Base-by-base conservation (phyloP, 2,797 vertebrate species). In the Siniperca undulata region DNA sequence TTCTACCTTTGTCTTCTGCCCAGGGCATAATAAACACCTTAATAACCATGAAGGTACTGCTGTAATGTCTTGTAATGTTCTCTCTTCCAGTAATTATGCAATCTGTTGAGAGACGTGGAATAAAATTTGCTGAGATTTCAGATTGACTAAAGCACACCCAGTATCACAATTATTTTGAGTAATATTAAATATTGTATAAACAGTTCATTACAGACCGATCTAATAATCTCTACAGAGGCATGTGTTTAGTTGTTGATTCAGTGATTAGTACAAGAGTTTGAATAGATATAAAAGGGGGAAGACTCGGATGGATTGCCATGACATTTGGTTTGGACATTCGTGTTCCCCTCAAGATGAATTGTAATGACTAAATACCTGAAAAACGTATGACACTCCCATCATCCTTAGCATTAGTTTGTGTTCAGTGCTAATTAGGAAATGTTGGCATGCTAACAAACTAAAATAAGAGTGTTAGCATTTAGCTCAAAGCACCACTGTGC, bases 61-160 rank as follows among this genome's bases (percentile, higher is more conserved):
- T 48, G 16, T 55, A 55, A 65, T 67, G 16, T 46, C 42, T 71
- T 46, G 9, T 70, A 66, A 77, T 75, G 59, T 2, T 83, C 60
- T 62, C 53, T 40, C n/a, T 60, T 60, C 16, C 30, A 56, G 27
- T 72, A 40, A 77, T 65, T 65, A 44, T 75, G 68, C 53, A 66
- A 52, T 42, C 65, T 20, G 42, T 34, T 72, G 55, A 75, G 79
- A 68, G 60, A 68, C 42, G 22, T 48, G 19, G 13, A 30, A 3
- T 50, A 10, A 74, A 80, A 87, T 56, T 36, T 78, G 77, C 77
- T 82, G 80, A 77, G 60, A 77, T 69, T 70, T 76, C 40, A 71
- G 36, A 81, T 42, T 60, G 62, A 70, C 55, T 70, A 7, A 56
- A 78, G 46, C 52, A 78, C 70, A 20, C 56, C 17, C 42, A 10